Evolutionary conservation across 2,113 vertebrate species (phyloP).

Genomic region (Bubalus kerabau): DNA sequence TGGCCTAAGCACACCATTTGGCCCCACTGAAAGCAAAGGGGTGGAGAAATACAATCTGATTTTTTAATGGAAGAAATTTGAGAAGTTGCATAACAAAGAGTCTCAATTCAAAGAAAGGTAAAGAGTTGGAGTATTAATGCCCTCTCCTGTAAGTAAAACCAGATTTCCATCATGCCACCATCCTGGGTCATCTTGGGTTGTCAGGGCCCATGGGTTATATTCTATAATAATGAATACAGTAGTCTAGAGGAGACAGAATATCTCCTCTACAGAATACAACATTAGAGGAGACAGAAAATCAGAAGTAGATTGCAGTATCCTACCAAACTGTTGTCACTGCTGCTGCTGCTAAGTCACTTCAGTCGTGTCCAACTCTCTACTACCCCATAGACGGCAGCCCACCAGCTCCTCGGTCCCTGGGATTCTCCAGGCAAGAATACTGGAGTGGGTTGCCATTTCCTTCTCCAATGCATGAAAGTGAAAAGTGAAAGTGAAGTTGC

Average conservation of each 20-base stretch:
- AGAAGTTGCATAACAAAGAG: not conserved
- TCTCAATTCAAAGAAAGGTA: not conserved
- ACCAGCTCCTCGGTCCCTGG: too few relatives aligned
- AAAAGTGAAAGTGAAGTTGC: too few relatives aligned
- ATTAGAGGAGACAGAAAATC: not conserved
- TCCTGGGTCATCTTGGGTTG: not conserved
- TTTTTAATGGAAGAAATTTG: not conserved
- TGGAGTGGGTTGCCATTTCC: too few relatives aligned
- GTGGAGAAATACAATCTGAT: not conserved
- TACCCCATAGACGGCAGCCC: too few relatives aligned
- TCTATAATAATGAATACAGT: not conserved
- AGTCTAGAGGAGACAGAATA: not conserved
- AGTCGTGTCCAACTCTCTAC: too few relatives aligned
- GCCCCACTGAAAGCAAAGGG: not conserved
- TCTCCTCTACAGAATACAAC: not conserved
- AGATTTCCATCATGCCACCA: not conserved
- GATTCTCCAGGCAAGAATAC: too few relatives aligned
- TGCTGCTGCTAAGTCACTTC: too few relatives aligned
- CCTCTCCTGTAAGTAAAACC: not conserved
- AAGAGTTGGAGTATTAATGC: not conserved
- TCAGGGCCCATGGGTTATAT: not conserved
- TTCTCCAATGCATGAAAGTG: too few relatives aligned
- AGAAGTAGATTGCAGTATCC: not conserved
- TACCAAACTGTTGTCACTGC: not conserved
- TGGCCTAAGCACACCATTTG: not conserved